These are phyloP conservation scores for Centrocercus urophasianus DNA, from an alignment of 2,113 vertebrate genomes.

Conservation along the genomic window DNA sequence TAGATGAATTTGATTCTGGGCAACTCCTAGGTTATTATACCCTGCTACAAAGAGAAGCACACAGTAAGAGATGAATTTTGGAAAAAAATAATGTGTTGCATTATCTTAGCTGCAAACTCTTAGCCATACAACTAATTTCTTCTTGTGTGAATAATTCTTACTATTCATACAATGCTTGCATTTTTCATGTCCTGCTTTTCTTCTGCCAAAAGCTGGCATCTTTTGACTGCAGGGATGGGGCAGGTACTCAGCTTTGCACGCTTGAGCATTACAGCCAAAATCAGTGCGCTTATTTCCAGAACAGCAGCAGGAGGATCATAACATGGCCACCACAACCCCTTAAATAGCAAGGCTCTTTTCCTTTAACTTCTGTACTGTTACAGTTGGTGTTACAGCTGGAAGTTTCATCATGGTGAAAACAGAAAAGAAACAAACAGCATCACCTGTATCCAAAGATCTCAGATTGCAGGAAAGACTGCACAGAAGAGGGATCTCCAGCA, in stretches of 20 bases:
- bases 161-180: background rate
- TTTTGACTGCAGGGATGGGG: background rate
- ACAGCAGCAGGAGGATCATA: background rate
- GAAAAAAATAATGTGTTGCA: rapidly evolving
- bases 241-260: background rate
- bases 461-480: no score
- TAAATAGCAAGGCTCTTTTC: background rate
- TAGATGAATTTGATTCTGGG: background rate
- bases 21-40: background rate
- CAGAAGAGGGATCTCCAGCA: no score
- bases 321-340: background rate
- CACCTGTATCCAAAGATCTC: no score
- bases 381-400: no score
- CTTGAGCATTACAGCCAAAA: background rate
- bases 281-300: background rate
- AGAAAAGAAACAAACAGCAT: no score
- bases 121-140: background rate
- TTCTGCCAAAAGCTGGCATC: background rate
- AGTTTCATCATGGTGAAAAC: no score
- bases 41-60: background rate
- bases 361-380: conserved; percentile 10
- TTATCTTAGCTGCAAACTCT: background rate
- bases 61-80: background rate
- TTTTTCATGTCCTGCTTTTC: background rate
- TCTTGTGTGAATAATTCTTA: background rate